Conservation (phyloP, 2,888 invertebrate genomes). For the Nysson spinosus region DNA sequence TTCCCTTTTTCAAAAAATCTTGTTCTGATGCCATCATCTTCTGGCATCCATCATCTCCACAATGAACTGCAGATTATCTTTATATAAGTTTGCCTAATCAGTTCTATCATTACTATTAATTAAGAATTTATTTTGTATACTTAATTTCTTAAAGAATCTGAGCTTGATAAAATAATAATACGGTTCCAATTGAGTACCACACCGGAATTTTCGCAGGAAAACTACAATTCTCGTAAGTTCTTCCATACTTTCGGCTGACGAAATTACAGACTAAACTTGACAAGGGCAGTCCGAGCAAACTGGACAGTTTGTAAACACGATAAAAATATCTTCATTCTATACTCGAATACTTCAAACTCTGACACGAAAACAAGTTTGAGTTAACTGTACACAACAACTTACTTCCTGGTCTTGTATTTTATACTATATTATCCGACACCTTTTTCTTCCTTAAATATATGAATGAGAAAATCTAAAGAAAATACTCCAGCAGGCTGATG, state of each 20-base stretch:
- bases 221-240: constrained; percentile 25
- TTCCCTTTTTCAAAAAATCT: constrained; percentile 5
- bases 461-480: constrained; percentile 18
- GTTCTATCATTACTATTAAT: too few species aligned
- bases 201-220: constrained; percentile 47
- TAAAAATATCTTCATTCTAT: constrained; percentile 1
- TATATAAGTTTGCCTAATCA: too few species aligned
- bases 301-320: constrained; percentile 30
- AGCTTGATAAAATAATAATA: constrained; percentile 1
- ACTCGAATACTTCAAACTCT: too few species aligned
- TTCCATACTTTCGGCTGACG: constrained; percentile 43
- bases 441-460: too few species aligned
- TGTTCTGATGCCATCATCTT: constrained; percentile 5
- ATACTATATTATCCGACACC: neutral
- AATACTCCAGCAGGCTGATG: constrained; percentile 13
- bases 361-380: too few species aligned
- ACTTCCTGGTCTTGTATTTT: neutral
- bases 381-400: too few species aligned
- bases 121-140: too few species aligned
- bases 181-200: constrained; percentile 36
- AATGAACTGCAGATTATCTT: too few species aligned
- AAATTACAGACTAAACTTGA: constrained; percentile 11
- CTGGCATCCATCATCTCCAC: too few species aligned
- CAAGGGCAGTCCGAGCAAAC: constrained; percentile 9
- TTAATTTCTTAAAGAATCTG: neutral